Percentiles rank a stretch among this genome's conserved stretches.
phyloP scores from a whole-genome alignment of 1,140 invertebrate genomes.

The Portunus trituberculatus region DNA sequence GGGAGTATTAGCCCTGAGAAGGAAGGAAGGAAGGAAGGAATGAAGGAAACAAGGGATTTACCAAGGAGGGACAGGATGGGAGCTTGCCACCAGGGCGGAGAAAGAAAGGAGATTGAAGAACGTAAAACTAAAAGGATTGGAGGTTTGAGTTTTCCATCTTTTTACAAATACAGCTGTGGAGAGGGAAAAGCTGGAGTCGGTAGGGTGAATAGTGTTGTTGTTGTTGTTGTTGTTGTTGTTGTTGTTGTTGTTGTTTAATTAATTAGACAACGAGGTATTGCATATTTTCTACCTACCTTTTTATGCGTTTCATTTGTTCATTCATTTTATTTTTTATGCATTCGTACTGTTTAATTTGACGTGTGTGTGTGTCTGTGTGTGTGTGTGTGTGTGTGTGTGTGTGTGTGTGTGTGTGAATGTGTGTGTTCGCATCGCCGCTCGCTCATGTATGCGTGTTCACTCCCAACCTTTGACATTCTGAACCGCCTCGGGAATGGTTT shows the following conservation, averaged over 20 bases:
- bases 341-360: background rate
- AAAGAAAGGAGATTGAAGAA: no score
- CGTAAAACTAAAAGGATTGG: no score
- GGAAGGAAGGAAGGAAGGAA: background rate
- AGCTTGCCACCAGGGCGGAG: background rate
- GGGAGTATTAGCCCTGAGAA: background rate
- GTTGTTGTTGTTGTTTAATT: background rate
- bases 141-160: no score
- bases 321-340: background rate
- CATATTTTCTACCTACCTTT: background rate
- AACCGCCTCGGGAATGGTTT: no score
- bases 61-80: background rate
- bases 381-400: slow-evolving; percentile 51
- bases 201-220: no score
- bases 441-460: no score
- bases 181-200: no score
- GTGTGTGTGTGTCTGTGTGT: slow-evolving; percentile 48
- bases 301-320: background rate
- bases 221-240: background rate
- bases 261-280: background rate
- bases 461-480: no score
- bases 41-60: background rate
- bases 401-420: slow-evolving; percentile 53
- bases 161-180: no score
- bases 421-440: background rate